A percentile compares a stretch with the other conserved stretches of the same genome.
Evolutionary conservation across 2,113 vertebrate species (phyloP).

Genomic region (Rhinopomastus cyanomelas): DNA sequence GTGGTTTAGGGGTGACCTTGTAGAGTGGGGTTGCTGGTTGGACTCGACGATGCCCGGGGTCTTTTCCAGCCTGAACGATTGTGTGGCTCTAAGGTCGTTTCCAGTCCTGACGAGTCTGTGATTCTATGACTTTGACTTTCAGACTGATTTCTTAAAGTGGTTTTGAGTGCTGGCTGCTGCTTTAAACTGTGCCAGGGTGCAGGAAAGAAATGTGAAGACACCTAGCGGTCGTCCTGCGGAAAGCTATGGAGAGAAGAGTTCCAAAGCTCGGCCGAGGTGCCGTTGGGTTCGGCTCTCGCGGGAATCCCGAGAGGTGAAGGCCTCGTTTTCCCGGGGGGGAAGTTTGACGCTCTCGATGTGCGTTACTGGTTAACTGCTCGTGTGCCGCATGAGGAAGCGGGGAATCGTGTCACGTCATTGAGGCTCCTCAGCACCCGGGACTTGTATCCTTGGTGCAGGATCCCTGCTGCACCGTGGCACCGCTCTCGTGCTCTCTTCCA

Average conservation of each 20-base stretch:
- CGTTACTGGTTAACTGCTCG: background rate
- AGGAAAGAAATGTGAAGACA: background rate
- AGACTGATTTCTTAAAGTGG: background rate
- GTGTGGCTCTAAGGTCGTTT: too few species aligned
- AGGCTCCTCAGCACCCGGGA: background rate
- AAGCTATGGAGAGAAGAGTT: background rate
- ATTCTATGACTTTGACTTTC: background rate
- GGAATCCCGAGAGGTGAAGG: background rate
- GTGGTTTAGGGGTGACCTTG: too few species aligned
- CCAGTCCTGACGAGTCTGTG: too few species aligned
- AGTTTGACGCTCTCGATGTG: background rate
- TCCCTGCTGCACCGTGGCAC: background rate
- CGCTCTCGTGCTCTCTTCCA: background rate
- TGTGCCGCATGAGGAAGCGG: background rate
- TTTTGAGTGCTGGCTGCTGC: background rate
- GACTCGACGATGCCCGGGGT: too few species aligned
- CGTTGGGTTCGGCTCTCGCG: background rate
- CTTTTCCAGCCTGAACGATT: too few species aligned
- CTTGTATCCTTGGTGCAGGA: background rate
- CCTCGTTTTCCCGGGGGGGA: background rate
- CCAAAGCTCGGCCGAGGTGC: background rate
- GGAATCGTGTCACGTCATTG: background rate
- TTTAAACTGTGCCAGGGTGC: background rate
- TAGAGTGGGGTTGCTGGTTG: too few species aligned
- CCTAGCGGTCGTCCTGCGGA: conserved; percentile 30